Conservation (phyloP, 2,113 vertebrate genomes). For the Fukomys damarensis region DNA sequence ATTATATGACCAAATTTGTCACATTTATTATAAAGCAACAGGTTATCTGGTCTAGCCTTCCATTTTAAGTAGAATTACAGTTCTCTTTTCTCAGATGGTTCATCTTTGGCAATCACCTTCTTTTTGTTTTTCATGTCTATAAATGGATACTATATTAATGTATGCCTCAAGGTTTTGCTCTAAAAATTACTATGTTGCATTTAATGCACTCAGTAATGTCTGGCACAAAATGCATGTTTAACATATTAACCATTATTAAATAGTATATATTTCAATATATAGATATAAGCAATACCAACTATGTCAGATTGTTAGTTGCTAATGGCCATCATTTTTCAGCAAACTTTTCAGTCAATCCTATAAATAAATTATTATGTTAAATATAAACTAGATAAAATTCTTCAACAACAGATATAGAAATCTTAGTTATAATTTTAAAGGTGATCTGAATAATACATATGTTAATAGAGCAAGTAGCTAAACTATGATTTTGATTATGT, state of each 20-base stretch:
- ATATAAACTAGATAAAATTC: neutral
- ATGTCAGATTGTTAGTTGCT: neutral
- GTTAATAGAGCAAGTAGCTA: neutral
- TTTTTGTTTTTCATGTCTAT: neutral
- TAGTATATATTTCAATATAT: neutral
- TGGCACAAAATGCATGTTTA: neutral
- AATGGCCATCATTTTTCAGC: neutral
- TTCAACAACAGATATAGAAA: neutral
- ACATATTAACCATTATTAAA: neutral
- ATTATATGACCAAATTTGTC: neutral
- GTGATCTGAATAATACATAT: neutral
- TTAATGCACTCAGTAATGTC: neutral
- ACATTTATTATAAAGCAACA: neutral
- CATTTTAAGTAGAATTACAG: neutral
- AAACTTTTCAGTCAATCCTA: neutral
- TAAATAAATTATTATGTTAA: neutral
- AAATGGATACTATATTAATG: neutral
- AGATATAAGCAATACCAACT: neutral
- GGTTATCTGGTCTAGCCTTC: neutral
- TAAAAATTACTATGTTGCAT: neutral
- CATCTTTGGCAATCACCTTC: neutral
- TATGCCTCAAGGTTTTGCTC: neutral
- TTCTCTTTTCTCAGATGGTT: neutral
- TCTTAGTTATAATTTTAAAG: neutral
- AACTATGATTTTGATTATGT: neutral